phyloP scores from a whole-genome alignment of 2,797 vertebrate species.

The Tapera naevia region DNA sequence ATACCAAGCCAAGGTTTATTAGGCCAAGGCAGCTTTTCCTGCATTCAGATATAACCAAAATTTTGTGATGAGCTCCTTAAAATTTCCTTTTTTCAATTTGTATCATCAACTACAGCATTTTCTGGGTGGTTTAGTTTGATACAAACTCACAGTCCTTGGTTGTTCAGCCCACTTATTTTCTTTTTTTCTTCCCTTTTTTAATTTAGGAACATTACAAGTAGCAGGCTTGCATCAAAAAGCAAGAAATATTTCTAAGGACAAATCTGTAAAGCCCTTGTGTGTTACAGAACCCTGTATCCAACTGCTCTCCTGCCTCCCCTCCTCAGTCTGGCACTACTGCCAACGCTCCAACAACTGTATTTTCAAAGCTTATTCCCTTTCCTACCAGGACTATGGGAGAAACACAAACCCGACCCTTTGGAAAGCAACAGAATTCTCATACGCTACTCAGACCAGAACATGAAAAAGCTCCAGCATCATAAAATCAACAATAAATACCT shows the following conservation, averaged over 20 bases:
- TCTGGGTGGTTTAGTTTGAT: background rate
- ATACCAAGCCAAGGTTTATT: background rate
- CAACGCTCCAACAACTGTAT: background rate
- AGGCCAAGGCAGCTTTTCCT: background rate
- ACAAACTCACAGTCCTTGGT: background rate
- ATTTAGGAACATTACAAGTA: background rate
- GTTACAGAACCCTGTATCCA: background rate
- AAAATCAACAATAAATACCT: background rate
- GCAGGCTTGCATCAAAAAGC: background rate
- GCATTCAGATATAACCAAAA: background rate
- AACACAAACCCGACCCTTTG: background rate
- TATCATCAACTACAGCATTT: background rate
- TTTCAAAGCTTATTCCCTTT: background rate
- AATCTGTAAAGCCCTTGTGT: background rate
- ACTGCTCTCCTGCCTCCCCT: rapidly evolving
- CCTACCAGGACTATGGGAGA: background rate
- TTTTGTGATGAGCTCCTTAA: background rate
- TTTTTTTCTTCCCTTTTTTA: background rate
- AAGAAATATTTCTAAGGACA: background rate
- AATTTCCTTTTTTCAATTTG: background rate
- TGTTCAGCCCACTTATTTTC: background rate
- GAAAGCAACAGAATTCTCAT: background rate
- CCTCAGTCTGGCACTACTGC: background rate
- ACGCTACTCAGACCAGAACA: background rate
- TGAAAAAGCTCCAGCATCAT: background rate